phyloP scores from a whole-genome alignment of 2,113 vertebrate genomes.

The Isurus oxyrinchus region DNA sequence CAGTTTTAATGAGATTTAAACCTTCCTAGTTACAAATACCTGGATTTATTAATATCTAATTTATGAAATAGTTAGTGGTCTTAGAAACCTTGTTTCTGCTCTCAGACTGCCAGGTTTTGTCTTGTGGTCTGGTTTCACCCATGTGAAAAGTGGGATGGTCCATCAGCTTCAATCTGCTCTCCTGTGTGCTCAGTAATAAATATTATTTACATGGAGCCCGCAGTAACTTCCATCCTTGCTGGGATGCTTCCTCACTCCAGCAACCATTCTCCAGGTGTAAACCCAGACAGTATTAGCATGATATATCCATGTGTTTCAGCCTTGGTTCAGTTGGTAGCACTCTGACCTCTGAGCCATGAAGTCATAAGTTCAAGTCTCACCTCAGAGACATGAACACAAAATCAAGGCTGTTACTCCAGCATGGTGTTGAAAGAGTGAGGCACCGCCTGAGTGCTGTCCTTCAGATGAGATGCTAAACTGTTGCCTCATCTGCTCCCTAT shows the following conservation, averaged over 20 bases:
- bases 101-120: not conserved
- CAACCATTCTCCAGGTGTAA: not conserved
- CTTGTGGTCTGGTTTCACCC: not conserved
- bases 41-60: slow-evolving; percentile 29
- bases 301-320: not conserved
- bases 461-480: not conserved
- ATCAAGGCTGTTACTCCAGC: not conserved
- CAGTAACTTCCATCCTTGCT: not conserved
- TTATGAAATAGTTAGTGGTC: not conserved
- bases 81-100: not conserved
- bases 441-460: not conserved
- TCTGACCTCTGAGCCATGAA: not conserved
- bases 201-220: not conserved
- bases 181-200: not conserved
- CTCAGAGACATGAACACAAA: not conserved
- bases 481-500: not conserved
- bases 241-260: not conserved
- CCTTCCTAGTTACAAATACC: slow-evolving; percentile 28
- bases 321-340: not conserved
- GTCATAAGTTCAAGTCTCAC: not conserved
- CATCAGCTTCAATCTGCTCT: not conserved
- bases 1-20: slow-evolving; percentile 33
- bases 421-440: not conserved
- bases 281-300: not conserved
- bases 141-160: not conserved